Evolutionary conservation across 2,113 vertebrate species (phyloP), one percentile per base, ranked within the genome.

Genomic region (Chlamydotis undulata): DNA sequence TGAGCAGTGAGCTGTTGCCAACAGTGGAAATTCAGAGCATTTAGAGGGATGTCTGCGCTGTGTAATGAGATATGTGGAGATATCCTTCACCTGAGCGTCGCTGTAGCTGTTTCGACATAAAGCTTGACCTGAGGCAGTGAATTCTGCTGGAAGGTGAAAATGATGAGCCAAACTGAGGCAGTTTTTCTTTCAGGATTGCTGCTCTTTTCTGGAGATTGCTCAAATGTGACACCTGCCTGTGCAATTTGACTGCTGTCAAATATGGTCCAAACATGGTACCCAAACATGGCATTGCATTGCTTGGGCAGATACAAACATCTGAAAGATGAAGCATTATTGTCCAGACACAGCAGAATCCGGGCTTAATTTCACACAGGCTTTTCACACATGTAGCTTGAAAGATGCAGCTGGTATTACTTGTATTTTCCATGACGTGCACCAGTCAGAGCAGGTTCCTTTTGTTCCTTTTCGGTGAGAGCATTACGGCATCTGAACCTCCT

Each of bases 271-370:
- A 64, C 3, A 4, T 37, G 31, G 23, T 69, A 18, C 61, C 37
- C 41, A 65, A 35, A 53, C 61, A 14, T 8, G 37, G 49, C 64
- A 45, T 35, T 0, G 0, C 24, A 6, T 60, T 83, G 35, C 43
- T 85, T 49, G 63, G 12, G n/a, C 67, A 69, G 57, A 41, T 68
- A 23, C 35, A 60, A 12, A 10, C 16, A 3, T 52, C 26, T 35
- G 45, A 74, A 85, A 61, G 75, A 14, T 23, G 59, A 67, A 83
- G 55, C 6, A 0, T n/a, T 83, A 5, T 31, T 88, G 33, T 50
- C 65, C 0, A 0, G n/a, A 31, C 49, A 23, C 0, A 2, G 65
- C 69, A 82, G 26, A 87, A 74, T 52, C 6, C 0, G 7, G 56
- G 22, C 1, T 0, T 61, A 71, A 70, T 94, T 92, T 94, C 77